Conservation (phyloP, 2,888 invertebrate species). For the Patella ulyssiponensis region DNA sequence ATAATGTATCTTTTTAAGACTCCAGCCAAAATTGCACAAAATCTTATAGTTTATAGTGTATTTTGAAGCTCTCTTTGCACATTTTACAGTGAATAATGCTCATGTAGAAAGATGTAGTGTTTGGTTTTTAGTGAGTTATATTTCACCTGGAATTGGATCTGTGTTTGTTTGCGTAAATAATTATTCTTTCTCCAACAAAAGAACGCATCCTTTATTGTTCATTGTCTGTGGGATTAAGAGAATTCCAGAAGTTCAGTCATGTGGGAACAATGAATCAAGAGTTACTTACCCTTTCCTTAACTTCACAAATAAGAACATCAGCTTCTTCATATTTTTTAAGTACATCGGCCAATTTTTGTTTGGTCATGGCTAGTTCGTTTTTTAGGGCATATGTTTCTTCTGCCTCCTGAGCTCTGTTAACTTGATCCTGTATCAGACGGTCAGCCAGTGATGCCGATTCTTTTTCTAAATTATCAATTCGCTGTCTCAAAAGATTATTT, state of each 20-base stretch:
- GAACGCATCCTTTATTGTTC: background rate
- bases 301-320: conserved; percentile 83
- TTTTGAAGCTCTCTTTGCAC: too few species aligned
- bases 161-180: too few species aligned
- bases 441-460: conserved; percentile 89
- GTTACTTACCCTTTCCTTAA: conserved; percentile 63
- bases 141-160: too few species aligned
- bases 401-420: conserved; percentile 94
- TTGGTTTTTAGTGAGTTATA: too few species aligned
- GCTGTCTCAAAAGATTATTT: conserved; percentile 93
- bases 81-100: too few species aligned
- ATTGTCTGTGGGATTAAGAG: background rate
- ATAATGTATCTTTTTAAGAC: too few species aligned
- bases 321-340: conserved; percentile 91
- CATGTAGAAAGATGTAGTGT: too few species aligned
- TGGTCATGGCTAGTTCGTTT: conserved; percentile 88
- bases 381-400: conserved; percentile 79
- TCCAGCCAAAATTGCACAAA: too few species aligned
- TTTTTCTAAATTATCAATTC: conserved; percentile 93
- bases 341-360: conserved; percentile 89
- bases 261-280: background rate
- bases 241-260: background rate
- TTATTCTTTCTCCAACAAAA: too few species aligned
- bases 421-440: conserved; percentile 78
- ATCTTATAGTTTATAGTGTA: too few species aligned